Evolutionary conservation across 2,797 vertebrate genomes (phyloP).

Genomic region (Schizopygopsis malacanthus): DNA sequence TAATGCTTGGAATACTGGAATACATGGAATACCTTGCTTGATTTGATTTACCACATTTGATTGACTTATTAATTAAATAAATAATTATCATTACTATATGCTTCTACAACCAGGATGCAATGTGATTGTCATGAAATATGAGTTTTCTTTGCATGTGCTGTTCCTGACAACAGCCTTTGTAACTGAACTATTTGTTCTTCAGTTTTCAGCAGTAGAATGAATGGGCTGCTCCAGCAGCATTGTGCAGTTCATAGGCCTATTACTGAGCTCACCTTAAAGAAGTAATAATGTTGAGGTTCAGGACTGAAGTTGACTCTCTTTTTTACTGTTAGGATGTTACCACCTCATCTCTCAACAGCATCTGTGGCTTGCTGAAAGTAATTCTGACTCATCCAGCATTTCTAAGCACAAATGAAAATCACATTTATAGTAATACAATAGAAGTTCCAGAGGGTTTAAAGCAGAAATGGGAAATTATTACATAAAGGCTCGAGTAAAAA

Average conservation of each 20-base stretch:
- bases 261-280: slow-evolving; percentile 15
- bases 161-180: background rate
- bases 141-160: background rate
- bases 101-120: background rate
- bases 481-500: background rate
- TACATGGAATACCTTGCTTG: background rate
- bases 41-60: background rate
- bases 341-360: background rate
- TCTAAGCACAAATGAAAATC: slow-evolving; percentile 8
- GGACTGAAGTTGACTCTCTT: background rate
- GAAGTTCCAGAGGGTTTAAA: background rate
- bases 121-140: background rate
- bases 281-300: background rate
- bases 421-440: slow-evolving; percentile 1
- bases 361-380: slow-evolving; percentile 23
- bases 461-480: background rate
- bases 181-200: background rate
- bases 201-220: background rate
- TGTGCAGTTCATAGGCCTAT: background rate
- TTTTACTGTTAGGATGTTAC: background rate
- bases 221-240: background rate
- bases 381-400: slow-evolving; percentile 17
- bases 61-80: background rate
- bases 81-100: background rate
- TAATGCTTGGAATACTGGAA: background rate